These are phyloP conservation scores for Synanceia verrucosa DNA, from an alignment of 2,797 vertebrate genomes.

Conservation along the genomic window DNA sequence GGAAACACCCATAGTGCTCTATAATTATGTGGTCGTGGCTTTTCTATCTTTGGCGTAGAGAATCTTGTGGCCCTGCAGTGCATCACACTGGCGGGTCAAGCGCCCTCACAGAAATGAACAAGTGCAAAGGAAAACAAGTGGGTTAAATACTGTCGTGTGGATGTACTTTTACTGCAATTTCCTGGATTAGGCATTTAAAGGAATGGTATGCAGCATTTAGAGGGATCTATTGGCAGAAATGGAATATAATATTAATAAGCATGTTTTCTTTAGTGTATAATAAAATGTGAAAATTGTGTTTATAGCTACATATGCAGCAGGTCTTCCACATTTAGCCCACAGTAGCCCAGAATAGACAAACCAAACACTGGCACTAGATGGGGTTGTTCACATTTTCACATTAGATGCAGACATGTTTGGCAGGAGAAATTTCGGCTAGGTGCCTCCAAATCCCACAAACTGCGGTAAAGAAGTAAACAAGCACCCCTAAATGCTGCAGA, in stretches of 20 bases:
- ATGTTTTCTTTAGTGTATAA: neutral
- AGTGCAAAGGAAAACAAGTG: slow-evolving; percentile 40
- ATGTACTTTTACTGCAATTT: neutral
- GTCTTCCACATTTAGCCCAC: fast-evolving
- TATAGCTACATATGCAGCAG: too few relatives aligned
- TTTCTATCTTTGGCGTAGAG: slow-evolving; percentile 73
- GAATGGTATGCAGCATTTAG: neutral
- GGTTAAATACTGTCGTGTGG: neutral
- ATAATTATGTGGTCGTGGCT: slow-evolving; percentile 77
- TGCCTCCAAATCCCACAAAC: neutral
- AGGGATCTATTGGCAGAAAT: fast-evolving
- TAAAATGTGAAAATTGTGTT: neutral
- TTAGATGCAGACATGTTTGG: neutral
- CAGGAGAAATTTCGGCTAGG: neutral
- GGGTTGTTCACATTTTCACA: fast-evolving
- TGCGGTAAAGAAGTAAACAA: neutral
- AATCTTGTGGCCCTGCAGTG: slow-evolving; percentile 17
- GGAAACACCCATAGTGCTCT: slow-evolving; percentile 76
- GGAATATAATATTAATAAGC: neutral
- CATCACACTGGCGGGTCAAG: slow-evolving; percentile 36
- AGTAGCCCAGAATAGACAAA: neutral
- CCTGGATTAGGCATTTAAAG: neutral
- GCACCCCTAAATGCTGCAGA: too few relatives aligned
- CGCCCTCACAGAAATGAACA: slow-evolving; percentile 22
- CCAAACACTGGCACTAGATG: neutral